These are phyloP conservation scores for Amphiduros pacificus DNA, from an alignment of 2,888 invertebrate genomes.

Conservation along the genomic window DNA sequence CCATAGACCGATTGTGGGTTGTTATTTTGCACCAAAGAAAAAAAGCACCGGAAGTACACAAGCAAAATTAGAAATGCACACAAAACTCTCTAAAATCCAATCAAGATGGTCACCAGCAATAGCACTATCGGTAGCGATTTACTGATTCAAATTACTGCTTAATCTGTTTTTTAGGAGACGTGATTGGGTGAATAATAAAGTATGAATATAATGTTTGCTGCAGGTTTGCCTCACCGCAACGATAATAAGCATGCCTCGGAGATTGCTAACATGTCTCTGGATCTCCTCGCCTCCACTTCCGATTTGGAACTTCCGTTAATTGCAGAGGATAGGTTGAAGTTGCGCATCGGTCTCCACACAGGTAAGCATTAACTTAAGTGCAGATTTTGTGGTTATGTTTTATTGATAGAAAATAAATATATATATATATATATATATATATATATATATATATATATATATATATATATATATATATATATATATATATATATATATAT, in stretches of 20 bases:
- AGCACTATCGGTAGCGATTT: not conserved
- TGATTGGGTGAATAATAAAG: not conserved
- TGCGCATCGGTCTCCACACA: slow-evolving; percentile 40
- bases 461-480: too few species aligned
- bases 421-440: too few species aligned
- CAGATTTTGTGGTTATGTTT: not conserved
- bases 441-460: too few species aligned
- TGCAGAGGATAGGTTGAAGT: slow-evolving; percentile 28
- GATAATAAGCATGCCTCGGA: slow-evolving; percentile 38
- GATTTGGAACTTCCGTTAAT: slow-evolving; percentile 29
- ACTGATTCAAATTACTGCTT: not conserved
- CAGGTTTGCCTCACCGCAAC: slow-evolving; percentile 39
- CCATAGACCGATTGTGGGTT: too few species aligned
- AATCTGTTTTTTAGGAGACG: not conserved
- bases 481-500: too few species aligned
- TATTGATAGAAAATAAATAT: too few species aligned
- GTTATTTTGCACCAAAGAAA: too few species aligned
- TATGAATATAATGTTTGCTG: not conserved
- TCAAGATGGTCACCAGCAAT: not conserved
- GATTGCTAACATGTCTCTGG: slow-evolving; percentile 36
- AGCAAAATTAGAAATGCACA: not conserved
- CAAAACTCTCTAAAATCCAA: not conserved
- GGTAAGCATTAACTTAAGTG: slow-evolving; percentile 24
- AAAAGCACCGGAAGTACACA: too few species aligned
- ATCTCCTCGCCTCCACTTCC: slow-evolving; percentile 31